Conservation (phyloP, 2,888 invertebrate species). For the Ganaspis brasiliensis region DNA sequence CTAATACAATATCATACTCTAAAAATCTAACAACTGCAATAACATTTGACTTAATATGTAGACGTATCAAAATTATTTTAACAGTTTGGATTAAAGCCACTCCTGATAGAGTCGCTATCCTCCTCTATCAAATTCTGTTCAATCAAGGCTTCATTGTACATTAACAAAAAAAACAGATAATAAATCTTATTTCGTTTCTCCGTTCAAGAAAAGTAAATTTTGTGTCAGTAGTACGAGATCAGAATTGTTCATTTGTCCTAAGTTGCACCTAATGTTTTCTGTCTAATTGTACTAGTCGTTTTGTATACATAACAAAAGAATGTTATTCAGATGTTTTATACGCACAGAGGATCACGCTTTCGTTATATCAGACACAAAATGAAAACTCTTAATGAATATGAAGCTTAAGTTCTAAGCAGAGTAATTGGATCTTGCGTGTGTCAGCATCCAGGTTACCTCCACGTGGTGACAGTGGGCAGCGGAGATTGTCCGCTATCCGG, state of each 20-base stretch:
- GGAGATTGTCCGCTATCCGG: no score
- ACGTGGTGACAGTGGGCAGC: not conserved
- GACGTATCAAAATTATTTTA: not conserved
- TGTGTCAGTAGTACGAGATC: not conserved
- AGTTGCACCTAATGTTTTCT: not conserved
- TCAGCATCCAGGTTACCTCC: not conserved
- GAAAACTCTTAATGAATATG: slow-evolving; percentile 16
- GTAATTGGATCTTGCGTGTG: not conserved
- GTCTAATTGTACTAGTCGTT: not conserved
- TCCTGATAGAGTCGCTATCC: no score
- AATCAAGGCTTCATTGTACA: not conserved
- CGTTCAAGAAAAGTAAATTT: not conserved
- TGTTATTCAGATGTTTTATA: not conserved
- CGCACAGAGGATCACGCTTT: not conserved
- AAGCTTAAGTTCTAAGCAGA: slow-evolving; percentile 5
- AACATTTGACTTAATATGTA: no score
- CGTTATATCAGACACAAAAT: not conserved
- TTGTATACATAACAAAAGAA: not conserved
- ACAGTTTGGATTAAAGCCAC: no score
- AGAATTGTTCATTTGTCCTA: not conserved
- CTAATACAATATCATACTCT: not conserved
- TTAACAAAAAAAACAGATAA: no score
- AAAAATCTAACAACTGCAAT: no score
- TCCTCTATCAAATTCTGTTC: not conserved
- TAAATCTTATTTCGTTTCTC: not conserved